These are phyloP conservation scores for Saimiri boliviensis DNA, from an alignment of 2,113 vertebrate species.

Conservation along the genomic window DNA sequence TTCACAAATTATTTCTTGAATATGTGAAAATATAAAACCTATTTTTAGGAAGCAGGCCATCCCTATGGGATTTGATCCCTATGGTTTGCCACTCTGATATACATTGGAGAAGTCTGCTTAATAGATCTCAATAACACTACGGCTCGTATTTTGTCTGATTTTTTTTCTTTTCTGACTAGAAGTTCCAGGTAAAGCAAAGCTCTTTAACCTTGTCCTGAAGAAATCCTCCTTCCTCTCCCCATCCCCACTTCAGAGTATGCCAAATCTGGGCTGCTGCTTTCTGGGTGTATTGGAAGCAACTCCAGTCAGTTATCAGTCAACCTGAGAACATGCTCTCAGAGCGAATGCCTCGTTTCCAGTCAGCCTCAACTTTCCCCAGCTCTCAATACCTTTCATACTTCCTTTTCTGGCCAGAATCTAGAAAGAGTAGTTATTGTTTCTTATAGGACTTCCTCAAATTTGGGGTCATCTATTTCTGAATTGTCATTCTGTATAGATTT, in stretches of 20 bases:
- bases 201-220: neutral
- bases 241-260: no score
- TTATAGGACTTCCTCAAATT: slow-evolving; percentile 28
- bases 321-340: no score
- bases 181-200: neutral
- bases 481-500: neutral
- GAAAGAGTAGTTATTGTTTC: neutral
- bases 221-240: neutral
- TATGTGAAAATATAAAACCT: neutral
- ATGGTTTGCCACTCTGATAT: accelerated
- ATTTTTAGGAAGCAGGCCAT: neutral
- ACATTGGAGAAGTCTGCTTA: neutral
- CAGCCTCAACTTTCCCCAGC: accelerated
- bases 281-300: neutral
- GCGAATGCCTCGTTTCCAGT: accelerated
- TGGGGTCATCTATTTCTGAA: slow-evolving; percentile 59
- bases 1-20: neutral
- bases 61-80: no score
- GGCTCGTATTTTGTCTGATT: neutral
- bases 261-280: neutral
- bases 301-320: neutral
- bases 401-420: neutral
- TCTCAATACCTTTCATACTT: accelerated
- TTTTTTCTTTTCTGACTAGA: neutral
- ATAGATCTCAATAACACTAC: neutral